Base-by-base conservation (phyloP, 2,888 invertebrate genomes). In the Andrena trimmerana region DNA sequence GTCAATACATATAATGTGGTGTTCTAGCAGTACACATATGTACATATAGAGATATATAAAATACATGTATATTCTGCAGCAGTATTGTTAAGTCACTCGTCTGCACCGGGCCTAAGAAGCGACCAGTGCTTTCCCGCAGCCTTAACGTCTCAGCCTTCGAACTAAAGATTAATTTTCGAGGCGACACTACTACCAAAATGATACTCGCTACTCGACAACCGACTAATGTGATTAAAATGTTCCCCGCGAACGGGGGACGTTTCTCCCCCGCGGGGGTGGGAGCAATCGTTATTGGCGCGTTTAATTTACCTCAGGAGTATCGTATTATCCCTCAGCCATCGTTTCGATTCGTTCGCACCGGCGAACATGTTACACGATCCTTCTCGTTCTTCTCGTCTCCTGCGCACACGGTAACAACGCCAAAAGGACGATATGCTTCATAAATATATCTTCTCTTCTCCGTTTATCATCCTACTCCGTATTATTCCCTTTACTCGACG, bases 311-410 rank as follows among this genome's bases (percentile, higher is more conserved):
- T 94, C 80, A 92, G 63, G 27, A 93, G 89, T 86, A 93, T 90
- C 81, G 89, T 91, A 89, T 93, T 94, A 86, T 94, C 94, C 84
- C 93, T 93, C 80, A 95, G 94, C 96, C 96, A 96, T 84, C 95
- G 95, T 91, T 96, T 94, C 66, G 95, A 95, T 84, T 96, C 96
- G 78, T 94, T 92, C 91, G 95, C 95, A 88, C 95, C 95, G 82
- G 96, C 96, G 91, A 96, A 96, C 96, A 96, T 96, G 78, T 86
- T 92, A 78, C 67, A 79, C 66, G 57, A 68, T 76, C 66, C 72
- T 70, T 86, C 65, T 85, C 71, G 67, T 83, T 66, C 68, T 69
- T 74, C 66, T 74, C 60, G 63, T 54, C 57, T 70, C 63, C 68
- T 72, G 67, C 33, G 42, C 71, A 67, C 50, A 66, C 65, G 54